A percentile compares a stretch with the other conserved stretches of the same genome.
Conservation (phyloP, 64 coral and sea anemone species). For the Montipora foliosa region DNA sequence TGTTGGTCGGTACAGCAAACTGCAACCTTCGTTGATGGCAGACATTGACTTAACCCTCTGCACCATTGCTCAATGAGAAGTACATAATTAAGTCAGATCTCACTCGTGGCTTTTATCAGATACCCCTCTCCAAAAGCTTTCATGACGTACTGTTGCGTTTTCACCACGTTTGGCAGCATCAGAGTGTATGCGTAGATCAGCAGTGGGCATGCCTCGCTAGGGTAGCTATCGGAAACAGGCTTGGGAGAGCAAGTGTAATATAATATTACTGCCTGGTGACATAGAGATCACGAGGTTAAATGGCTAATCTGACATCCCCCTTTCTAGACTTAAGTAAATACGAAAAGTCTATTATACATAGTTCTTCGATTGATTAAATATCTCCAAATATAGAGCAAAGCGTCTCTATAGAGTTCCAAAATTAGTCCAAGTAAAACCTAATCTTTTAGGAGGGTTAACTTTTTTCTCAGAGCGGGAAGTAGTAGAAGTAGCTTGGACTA, state of each 20-base stretch:
- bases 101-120: slow-evolving; percentile 20
- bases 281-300: not conserved
- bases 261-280: not conserved
- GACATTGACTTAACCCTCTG: slow-evolving; percentile 44
- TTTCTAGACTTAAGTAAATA: too few species aligned
- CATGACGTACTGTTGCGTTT: slow-evolving; percentile 11
- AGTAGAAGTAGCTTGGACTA: too few species aligned
- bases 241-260: slow-evolving; percentile 12
- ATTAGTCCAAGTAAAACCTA: too few species aligned
- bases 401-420: too few species aligned
- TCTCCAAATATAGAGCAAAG: too few species aligned
- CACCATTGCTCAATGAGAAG: slow-evolving; percentile 39
- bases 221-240: not conserved
- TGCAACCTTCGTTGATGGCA: slow-evolving; percentile 47
- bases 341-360: too few species aligned
- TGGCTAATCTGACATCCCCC: too few species aligned
- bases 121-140: slow-evolving; percentile 14
- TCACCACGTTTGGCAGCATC: slow-evolving; percentile 10
- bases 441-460: too few species aligned
- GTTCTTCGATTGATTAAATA: too few species aligned
- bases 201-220: slow-evolving; percentile 26
- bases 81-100: slow-evolving; percentile 18
- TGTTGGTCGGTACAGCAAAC: slow-evolving; percentile 59
- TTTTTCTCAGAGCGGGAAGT: too few species aligned
- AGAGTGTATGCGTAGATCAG: slow-evolving; percentile 6